A percentile compares a stretch with the other conserved stretches of the same genome.
These are phyloP conservation scores for Bemisia tabaci DNA, from an alignment of 1,140 invertebrate genomes.

Conservation along the genomic window DNA sequence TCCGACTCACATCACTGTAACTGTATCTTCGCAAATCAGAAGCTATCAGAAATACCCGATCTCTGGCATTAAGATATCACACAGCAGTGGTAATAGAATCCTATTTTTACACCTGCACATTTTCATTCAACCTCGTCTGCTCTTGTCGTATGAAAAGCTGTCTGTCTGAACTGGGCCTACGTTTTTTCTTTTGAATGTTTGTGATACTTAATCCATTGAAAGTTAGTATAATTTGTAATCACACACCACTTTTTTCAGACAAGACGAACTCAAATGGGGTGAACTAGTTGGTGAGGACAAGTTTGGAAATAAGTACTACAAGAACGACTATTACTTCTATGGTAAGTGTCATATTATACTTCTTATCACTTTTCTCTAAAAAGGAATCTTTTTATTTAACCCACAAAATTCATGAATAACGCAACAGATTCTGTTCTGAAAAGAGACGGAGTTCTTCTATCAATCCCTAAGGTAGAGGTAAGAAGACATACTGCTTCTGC, in stretches of 20 bases:
- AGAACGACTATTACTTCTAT: constrained; percentile 81
- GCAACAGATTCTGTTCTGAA: background rate
- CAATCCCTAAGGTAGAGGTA: too few species aligned
- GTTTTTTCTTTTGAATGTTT: constrained; percentile 15
- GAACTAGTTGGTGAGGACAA: constrained; percentile 82
- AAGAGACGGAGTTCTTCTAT: constrained; percentile 9
- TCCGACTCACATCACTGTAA: too few species aligned
- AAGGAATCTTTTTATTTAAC: constrained; percentile 24
- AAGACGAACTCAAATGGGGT: constrained; percentile 77
- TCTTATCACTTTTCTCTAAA: background rate
- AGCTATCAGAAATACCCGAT: too few species aligned
- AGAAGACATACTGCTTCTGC: too few species aligned
- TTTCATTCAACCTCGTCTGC: too few species aligned
- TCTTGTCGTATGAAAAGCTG: too few species aligned
- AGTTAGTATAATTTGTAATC: constrained; percentile 24
- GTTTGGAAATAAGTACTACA: constrained; percentile 92
- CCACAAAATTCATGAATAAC: constrained; percentile 18
- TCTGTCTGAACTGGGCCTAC: too few species aligned
- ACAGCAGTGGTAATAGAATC: too few species aligned
- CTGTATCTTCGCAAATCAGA: too few species aligned
- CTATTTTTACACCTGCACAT: too few species aligned
- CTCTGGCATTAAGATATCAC: too few species aligned
- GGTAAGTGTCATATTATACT: constrained; percentile 35
- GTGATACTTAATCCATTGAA: constrained; percentile 16
- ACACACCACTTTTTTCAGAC: constrained; percentile 41